A percentile compares a stretch with the other conserved stretches of the same genome.
These are phyloP conservation scores for Syrista parreyssii DNA, from an alignment of 2,888 invertebrate genomes.

Conservation along the genomic window DNA sequence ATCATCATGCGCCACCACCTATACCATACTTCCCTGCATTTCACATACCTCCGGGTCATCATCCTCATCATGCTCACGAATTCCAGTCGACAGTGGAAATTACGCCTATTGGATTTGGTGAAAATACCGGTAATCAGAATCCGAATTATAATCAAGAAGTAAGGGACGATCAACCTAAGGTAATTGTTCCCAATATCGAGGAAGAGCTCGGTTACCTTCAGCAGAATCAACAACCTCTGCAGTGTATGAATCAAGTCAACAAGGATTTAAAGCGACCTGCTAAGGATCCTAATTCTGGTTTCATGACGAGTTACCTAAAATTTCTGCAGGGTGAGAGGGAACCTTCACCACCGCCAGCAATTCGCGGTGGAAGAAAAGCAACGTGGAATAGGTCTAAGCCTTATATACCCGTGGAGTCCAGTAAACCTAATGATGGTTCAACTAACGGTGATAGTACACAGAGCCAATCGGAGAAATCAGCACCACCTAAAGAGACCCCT, in stretches of 20 bases:
- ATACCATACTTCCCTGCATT: constrained; percentile 83
- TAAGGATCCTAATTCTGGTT: constrained; percentile 75
- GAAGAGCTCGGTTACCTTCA: constrained; percentile 85
- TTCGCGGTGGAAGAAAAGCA: constrained; percentile 75
- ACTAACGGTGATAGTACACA: constrained; percentile 30
- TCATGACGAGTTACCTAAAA: constrained; percentile 89
- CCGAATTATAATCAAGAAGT: constrained; percentile 48
- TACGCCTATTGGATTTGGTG: constrained; percentile 66
- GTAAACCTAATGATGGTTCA: constrained; percentile 37
- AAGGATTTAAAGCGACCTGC: constrained; percentile 73
- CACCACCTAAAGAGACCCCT: constrained; percentile 65
- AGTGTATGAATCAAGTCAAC: constrained; percentile 69
- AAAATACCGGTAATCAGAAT: constrained; percentile 35
- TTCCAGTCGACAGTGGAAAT: constrained; percentile 76
- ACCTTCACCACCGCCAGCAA: constrained; percentile 81
- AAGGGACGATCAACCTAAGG: constrained; percentile 81
- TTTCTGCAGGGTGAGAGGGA: constrained; percentile 87
- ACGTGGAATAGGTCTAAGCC: constrained; percentile 72
- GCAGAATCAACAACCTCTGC: constrained; percentile 51
- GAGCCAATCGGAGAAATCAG: constrained; percentile 29
- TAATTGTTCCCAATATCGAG: constrained; percentile 89
- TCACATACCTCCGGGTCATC: constrained; percentile 70
- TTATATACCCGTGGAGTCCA: constrained; percentile 47
- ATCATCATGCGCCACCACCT: constrained; percentile 73
- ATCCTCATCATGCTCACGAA: constrained; percentile 73